Base-by-base conservation (phyloP, 2,888 invertebrate genomes). In the Cosmorhoe ocellata region DNA sequence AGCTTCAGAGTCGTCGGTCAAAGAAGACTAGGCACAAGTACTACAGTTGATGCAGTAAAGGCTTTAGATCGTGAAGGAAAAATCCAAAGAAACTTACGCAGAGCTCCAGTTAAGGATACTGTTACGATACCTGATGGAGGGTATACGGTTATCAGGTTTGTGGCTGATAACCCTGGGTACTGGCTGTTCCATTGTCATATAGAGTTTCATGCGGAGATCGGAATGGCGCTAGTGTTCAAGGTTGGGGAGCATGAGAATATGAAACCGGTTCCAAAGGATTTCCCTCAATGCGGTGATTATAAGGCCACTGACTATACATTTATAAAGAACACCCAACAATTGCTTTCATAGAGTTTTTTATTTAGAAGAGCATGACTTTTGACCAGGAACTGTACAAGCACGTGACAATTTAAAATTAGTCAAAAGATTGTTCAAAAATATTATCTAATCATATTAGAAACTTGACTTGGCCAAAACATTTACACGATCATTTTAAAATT, bases 111-210 rank as follows among this genome's bases (percentile, higher is more conserved):
- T 1, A 98, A 98, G 79, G 98, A 98, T 70, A 97, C 97, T 0
- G 95, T 97, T 0, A 96, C 96, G 0, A 94, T 97, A 0, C 97
- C 97, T 0, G 97, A 97, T 79, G 97, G 97, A 18, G 98, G 97
- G 0, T 98, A 95, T 58, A 96, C 97, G 0, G 93, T 97, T 30
- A 85, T 97, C 5, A 91, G 97, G 53, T 97, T 97, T 66, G 91
- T 94, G 58, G 97, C 98, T 0, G 91, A 93, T 49, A 98, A 97
- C 84, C 97, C 97, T 63, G 97, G 96, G 8, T 96, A 95, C 68
- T 97, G 97, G 97, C 79, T 97, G 2, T 95, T 97, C 80, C 98
- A 98, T 73, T 98, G 98, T 71, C 97, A 98, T 78, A 95, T 97
- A 41, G 97, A 97, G 69, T 97, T 97, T 71, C 98, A 98, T 72